Evolutionary conservation across 2,888 invertebrate genomes (phyloP), one percentile per base, ranked within the genome.

Genomic region (Eupithecia dodoneata): DNA sequence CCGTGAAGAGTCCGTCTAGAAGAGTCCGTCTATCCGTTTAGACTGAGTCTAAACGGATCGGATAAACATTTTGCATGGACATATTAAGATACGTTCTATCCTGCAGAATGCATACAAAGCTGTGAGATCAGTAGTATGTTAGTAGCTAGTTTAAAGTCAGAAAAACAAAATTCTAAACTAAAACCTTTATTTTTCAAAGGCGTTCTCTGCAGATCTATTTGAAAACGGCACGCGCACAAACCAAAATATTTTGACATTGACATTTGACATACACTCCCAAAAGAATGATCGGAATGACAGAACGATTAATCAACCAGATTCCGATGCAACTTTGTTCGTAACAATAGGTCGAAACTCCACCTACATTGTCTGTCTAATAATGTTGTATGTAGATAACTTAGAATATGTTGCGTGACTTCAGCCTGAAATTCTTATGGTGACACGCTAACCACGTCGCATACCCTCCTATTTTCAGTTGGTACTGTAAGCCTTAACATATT

Each of bases 391-490:
- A 89, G 88, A 90, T 89, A 88, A 89, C 86, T 86, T 85, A 87
- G 88, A 87, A 87, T 89, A 85, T 86, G 85, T 92, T 88, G 92
- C 93, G 93, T 92, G 92, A 91, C 92, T 90, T 82, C 82, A 79
- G 86, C 88, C 90, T 87, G 89, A 90, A 89, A 92, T 92, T 90
- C 90, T 88, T 89, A 86, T 85, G 81, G 86, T 86, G 85, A 86
- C 87, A 90, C 85, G 87, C 86, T 84, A 88, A 85, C 87, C 86
- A 88, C 41, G 63, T 87, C 87, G 85, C 86, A 85, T 86, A 75
- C 66, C 72, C 18, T 49, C 44, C 47, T 74, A n/a, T 66, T 72
- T 66, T 66, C 66, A 69, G 42, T 45, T n/a, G 66, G 66, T 15
- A 18, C 30, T 44, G 44, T 72, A 73, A 41, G 13, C 41, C 52